phyloP scores from a whole-genome alignment of 1,140 invertebrate genomes.

The Drosophila navojoa region DNA sequence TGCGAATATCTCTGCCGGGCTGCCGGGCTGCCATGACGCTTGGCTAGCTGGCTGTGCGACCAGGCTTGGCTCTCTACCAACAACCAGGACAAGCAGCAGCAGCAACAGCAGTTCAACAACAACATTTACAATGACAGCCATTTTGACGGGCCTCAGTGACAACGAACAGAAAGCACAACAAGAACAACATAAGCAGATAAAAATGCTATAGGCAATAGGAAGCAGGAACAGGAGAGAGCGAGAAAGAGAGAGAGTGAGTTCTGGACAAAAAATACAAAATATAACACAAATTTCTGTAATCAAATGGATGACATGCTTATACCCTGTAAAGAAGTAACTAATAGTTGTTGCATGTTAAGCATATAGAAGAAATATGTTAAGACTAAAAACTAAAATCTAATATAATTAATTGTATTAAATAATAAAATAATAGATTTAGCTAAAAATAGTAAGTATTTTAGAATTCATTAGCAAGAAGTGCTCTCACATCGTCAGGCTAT shows the following conservation, averaged over 20 bases:
- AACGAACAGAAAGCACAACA: conserved; percentile 32
- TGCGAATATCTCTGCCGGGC: conserved; percentile 22
- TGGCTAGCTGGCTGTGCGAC: conserved; percentile 16
- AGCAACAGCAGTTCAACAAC: conserved; percentile 28
- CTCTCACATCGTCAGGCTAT: too few species aligned
- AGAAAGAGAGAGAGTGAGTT: background rate
- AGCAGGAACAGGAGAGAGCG: background rate
- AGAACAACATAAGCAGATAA: conserved; percentile 3
- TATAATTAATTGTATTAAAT: too few species aligned
- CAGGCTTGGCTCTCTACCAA: conserved; percentile 47
- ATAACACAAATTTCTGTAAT: background rate
- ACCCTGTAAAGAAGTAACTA: conserved; percentile 3
- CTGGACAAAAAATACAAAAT: background rate
- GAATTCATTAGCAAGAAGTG: too few species aligned
- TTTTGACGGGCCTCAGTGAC: conserved; percentile 64
- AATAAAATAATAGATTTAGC: too few species aligned
- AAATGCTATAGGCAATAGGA: background rate
- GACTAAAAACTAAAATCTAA: too few species aligned
- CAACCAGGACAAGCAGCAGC: conserved; percentile 19
- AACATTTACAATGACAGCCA: conserved; percentile 49
- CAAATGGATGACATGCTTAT: conserved; percentile 1
- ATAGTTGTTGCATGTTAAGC: background rate
- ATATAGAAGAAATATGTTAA: too few species aligned
- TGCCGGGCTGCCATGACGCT: too few species aligned
- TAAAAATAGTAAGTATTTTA: too few species aligned